phyloP scores from a whole-genome alignment of 2,888 invertebrate genomes.

The Congeria kusceri region DNA sequence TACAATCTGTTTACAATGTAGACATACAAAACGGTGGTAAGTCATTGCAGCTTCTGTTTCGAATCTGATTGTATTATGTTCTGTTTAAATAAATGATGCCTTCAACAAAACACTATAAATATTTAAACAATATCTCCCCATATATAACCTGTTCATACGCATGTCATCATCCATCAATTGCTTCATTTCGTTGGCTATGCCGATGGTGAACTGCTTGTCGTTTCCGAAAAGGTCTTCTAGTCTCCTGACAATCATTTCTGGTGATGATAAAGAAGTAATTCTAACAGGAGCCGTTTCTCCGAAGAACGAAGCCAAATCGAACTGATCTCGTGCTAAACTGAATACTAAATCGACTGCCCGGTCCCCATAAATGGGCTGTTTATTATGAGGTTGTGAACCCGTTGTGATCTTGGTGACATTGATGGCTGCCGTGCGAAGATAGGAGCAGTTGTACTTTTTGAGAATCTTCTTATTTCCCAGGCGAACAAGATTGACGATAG shows the following conservation, averaged over 20 bases:
- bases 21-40: no score
- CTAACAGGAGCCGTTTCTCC: slow-evolving; percentile 29
- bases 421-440: slow-evolving; percentile 43
- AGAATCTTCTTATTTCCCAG: slow-evolving; percentile 43
- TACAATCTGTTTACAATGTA: no score
- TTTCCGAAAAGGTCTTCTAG: slow-evolving; percentile 36
- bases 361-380: slow-evolving; percentile 36
- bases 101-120: no score
- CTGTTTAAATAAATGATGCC: no score
- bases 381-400: slow-evolving; percentile 22
- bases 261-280: slow-evolving; percentile 39
- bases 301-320: slow-evolving; percentile 40
- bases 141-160: not conserved
- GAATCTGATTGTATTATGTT: no score
- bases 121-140: no score
- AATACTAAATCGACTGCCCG: slow-evolving; percentile 42
- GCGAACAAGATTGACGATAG: slow-evolving; percentile 32
- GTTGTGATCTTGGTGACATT: slow-evolving; percentile 45
- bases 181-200: slow-evolving; percentile 25
- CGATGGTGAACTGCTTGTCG: slow-evolving; percentile 32
- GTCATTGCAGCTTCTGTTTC: no score
- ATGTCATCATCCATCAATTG: slow-evolving; percentile 38
- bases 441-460: slow-evolving; percentile 40
- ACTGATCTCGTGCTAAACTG: slow-evolving; percentile 30
- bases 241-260: slow-evolving; percentile 26